These are phyloP conservation scores for Pristionchus arcanus DNA, from an alignment of 2,888 invertebrate species.

Conservation along the genomic window DNA sequence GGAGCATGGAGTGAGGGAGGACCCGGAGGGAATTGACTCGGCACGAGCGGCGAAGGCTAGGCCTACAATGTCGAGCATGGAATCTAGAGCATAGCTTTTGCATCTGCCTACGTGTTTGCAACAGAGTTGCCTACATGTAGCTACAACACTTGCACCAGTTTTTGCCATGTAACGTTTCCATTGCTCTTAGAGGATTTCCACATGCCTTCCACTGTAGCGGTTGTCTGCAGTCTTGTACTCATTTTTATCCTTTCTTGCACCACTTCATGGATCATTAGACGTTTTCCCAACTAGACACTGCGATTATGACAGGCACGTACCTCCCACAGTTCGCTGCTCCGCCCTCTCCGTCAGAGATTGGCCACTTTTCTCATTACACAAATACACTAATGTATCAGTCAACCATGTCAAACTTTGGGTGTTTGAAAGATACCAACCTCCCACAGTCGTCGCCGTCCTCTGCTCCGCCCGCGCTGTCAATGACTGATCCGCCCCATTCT, in stretches of 20 bases:
- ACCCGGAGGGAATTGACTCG: slow-evolving; percentile 23
- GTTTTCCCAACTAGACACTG: neutral
- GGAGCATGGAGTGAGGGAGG: slow-evolving; percentile 42
- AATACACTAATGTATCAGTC: neutral
- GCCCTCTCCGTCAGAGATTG: slow-evolving; percentile 80
- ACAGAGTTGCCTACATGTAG: too few relatives aligned
- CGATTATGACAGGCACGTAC: neutral
- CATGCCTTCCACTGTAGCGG: too few relatives aligned
- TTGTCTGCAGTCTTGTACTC: too few relatives aligned
- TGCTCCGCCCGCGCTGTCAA: slow-evolving; percentile 78
- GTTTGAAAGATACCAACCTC: too few relatives aligned
- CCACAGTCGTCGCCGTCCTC: slow-evolving; percentile 16
- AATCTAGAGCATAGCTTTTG: too few relatives aligned
- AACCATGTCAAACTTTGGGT: neutral
- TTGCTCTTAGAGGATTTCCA: too few relatives aligned
- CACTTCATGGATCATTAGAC: too few relatives aligned
- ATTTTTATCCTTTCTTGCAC: too few relatives aligned
- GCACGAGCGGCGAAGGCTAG: slow-evolving; percentile 46
- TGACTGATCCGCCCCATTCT: slow-evolving; percentile 81
- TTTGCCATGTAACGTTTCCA: too few relatives aligned
- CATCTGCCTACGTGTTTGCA: too few relatives aligned
- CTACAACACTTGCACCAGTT: too few relatives aligned
- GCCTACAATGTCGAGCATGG: neutral
- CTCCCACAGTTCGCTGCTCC: slow-evolving; percentile 50
- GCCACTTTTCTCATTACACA: slow-evolving; percentile 12